Percentiles rank a stretch among this genome's conserved stretches.
phyloP scores from a whole-genome alignment of 2,797 vertebrate species.

The Squalus acanthias region DNA sequence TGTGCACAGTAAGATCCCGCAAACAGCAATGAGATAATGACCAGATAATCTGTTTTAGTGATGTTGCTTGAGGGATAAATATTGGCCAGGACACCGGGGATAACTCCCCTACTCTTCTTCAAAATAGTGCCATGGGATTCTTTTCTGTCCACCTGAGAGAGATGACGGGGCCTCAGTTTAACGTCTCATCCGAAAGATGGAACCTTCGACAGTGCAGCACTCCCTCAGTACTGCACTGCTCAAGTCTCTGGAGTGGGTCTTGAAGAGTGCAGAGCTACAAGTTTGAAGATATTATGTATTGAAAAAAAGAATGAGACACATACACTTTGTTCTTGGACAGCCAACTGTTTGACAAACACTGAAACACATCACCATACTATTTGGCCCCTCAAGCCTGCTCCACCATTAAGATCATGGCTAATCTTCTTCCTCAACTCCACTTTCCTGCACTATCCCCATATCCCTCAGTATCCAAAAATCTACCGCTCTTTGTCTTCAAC shows the following conservation, averaged over 20 bases:
- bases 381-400: too few relatives aligned
- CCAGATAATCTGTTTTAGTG: not conserved
- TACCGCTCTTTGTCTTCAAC: too few relatives aligned
- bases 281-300: not conserved
- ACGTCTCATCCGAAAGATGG: not conserved
- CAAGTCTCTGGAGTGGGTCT: not conserved
- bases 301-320: too few relatives aligned
- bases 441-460: too few relatives aligned
- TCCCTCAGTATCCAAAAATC: too few relatives aligned
- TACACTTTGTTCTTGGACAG: not conserved
- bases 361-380: not conserved
- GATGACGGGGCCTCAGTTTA: not conserved
- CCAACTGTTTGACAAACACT: not conserved
- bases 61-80: not conserved
- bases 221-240: not conserved
- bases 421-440: too few relatives aligned
- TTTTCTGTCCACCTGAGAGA: not conserved
- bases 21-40: not conserved
- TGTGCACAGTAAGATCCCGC: not conserved
- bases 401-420: too few relatives aligned
- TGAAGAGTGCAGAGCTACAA: not conserved
- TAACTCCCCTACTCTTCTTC: too few relatives aligned
- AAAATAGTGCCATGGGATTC: not conserved
- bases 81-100: not conserved
- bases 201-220: not conserved